Evolutionary conservation across 2,797 vertebrate genomes (phyloP), one percentile per base, ranked within the genome.

Genomic region (Syngnathus acus): DNA sequence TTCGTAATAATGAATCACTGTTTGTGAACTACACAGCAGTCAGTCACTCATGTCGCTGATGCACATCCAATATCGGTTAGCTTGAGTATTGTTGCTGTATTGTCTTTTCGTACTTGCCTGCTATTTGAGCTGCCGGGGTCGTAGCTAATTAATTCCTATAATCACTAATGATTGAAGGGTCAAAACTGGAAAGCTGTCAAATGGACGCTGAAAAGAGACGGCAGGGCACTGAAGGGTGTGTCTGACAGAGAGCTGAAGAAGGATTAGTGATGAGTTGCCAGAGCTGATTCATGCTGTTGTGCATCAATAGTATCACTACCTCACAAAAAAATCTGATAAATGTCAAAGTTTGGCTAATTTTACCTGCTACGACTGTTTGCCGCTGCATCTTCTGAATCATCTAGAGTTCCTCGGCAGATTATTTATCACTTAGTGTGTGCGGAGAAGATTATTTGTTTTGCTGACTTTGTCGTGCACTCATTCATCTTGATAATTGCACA

Each of bases 121-220:
- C 32, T 62, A 11, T 21, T 78, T 9, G 66, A 77, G 60, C 55
- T 72, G 67, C 65, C 67, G 68, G 74, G 59, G 64, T 47, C 58
- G 53, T 69, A 68, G 78, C 67, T 86, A 86, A 89, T 88, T 84
- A 88, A 19, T 72, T 69, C 62, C 75, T 72, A 72, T 79, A 84
- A 86, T 85, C 43, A 69, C 65, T 79, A 60, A 69, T 79, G 78
- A 84, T 88, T 77, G 87, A 83, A 88, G 84, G 78, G 55, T 87
- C 82, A 79, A 75, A 19, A 81, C 81, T 67, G 68, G 80, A 73
- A 86, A 81, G 82, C 76, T 70, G 72, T 79, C 70, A 63, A 67
- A 66, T 77, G 16, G 26, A 71, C 58, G 43, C 47, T 32, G 38
- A 71, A 62, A 65, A 75, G 48, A 64, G 71, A 68, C 66, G 55